Evolutionary conservation across 2,113 vertebrate genomes (phyloP).

Genomic region (Nyctereutes procyonoides): DNA sequence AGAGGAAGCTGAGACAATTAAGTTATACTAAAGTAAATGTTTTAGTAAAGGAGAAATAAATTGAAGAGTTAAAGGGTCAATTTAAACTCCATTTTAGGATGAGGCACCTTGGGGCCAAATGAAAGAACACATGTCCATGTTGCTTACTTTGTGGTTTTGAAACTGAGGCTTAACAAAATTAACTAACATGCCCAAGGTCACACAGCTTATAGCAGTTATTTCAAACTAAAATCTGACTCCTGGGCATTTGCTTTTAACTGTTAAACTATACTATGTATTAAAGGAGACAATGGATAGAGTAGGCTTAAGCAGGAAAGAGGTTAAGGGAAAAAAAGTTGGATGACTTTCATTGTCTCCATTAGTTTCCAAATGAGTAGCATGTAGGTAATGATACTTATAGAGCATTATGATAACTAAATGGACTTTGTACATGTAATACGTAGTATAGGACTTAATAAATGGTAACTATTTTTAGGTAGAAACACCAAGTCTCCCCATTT

Average conservation of each 20-base stretch:
- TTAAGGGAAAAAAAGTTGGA: constrained; percentile 25
- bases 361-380: constrained; percentile 34
- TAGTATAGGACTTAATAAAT: neutral
- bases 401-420: neutral
- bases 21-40: neutral
- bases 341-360: neutral
- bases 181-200: neutral
- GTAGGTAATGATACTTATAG: neutral
- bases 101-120: neutral
- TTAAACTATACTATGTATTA: neutral
- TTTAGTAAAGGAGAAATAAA: neutral
- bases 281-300: neutral
- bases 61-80: neutral
- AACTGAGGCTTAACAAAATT: neutral
- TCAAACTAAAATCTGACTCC: constrained; percentile 16
- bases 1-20: neutral
- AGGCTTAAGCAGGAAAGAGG: neutral
- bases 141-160: constrained; percentile 10
- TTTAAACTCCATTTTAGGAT: constrained; percentile 15
- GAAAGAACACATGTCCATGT: neutral
- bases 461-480: neutral
- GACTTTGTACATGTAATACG: neutral
- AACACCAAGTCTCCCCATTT: neutral
- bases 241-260: constrained; percentile 5
- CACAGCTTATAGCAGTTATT: neutral